Conservation (phyloP, 2,888 invertebrate genomes). For the Dicycla oo region DNA sequence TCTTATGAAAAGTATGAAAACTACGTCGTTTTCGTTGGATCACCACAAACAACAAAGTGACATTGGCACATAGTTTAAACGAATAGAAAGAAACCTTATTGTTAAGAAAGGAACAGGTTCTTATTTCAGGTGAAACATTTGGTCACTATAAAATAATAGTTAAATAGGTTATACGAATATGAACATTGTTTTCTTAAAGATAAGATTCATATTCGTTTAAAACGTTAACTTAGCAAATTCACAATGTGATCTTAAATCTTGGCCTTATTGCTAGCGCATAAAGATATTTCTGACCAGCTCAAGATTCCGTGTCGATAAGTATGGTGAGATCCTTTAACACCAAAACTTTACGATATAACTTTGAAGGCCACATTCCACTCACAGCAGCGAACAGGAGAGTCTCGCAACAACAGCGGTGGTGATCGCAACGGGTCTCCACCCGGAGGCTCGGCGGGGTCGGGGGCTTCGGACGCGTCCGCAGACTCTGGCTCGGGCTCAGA, state of each 20-base stretch:
- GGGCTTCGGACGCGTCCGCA: conserved; percentile 73
- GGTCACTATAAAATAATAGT: too few relatives aligned
- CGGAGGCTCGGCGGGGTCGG: conserved; percentile 64
- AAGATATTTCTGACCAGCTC: background rate
- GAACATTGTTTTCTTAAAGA: background rate
- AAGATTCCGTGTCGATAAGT: conserved; percentile 12
- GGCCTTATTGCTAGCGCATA: background rate
- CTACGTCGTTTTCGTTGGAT: background rate
- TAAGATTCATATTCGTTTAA: background rate
- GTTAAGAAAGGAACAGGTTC: too few relatives aligned
- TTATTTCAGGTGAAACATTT: background rate
- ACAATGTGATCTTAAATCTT: background rate
- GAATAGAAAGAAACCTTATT: background rate
- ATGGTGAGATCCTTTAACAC: background rate
- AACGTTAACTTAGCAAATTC: background rate
- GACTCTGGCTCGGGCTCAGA: conserved; percentile 85
- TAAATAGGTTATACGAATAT: background rate
- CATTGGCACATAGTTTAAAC: background rate
- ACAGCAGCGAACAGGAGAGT: conserved; percentile 73
- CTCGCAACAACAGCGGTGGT: conserved; percentile 70
- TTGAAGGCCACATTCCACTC: conserved; percentile 10
- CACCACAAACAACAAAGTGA: too few relatives aligned
- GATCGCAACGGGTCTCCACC: conserved; percentile 54
- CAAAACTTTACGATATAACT: background rate
- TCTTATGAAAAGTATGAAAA: background rate